Percentiles rank a stretch among this genome's conserved stretches.
These are phyloP conservation scores for Heliothis virescens DNA, from an alignment of 1,140 invertebrate genomes.

Conservation along the genomic window DNA sequence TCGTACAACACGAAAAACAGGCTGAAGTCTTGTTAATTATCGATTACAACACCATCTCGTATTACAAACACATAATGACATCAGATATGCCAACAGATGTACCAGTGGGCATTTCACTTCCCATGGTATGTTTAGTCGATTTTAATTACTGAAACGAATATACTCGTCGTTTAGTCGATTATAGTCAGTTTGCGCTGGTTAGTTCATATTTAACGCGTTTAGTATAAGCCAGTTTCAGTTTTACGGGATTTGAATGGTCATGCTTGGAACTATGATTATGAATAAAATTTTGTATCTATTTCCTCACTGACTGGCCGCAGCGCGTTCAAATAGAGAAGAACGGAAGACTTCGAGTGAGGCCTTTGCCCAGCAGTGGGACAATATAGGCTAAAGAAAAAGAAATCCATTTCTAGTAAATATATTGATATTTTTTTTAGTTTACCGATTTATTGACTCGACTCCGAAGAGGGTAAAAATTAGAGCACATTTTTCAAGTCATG, in stretches of 20 bases:
- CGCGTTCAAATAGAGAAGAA: too few species aligned
- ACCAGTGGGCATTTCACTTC: slow-evolving; percentile 21
- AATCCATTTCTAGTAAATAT: too few species aligned
- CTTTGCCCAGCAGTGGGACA: too few species aligned
- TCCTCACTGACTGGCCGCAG: too few species aligned
- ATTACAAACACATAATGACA: slow-evolving; percentile 13
- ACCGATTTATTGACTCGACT: too few species aligned
- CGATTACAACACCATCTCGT: slow-evolving; percentile 3
- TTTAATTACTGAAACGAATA: slow-evolving; percentile 41
- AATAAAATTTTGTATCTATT: too few species aligned
- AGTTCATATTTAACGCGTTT: slow-evolving; percentile 21
- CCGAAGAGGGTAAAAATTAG: too few species aligned
- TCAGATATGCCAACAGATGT: slow-evolving; percentile 10
- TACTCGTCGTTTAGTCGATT: slow-evolving; percentile 11
- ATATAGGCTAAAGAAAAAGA: too few species aligned
- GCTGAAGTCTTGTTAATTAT: slow-evolving; percentile 15
- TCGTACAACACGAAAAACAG: neutral
- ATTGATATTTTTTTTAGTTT: too few species aligned
- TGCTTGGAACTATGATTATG: neutral
- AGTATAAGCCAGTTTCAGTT: slow-evolving; percentile 37
- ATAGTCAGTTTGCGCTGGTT: slow-evolving; percentile 23
- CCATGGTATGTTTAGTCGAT: slow-evolving; percentile 28
- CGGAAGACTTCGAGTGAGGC: too few species aligned
- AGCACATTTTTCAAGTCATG: too few species aligned
- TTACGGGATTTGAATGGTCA: neutral